These are phyloP conservation scores for Caenorhabditis becei DNA, from an alignment of 2,888 invertebrate species.

Conservation along the genomic window DNA sequence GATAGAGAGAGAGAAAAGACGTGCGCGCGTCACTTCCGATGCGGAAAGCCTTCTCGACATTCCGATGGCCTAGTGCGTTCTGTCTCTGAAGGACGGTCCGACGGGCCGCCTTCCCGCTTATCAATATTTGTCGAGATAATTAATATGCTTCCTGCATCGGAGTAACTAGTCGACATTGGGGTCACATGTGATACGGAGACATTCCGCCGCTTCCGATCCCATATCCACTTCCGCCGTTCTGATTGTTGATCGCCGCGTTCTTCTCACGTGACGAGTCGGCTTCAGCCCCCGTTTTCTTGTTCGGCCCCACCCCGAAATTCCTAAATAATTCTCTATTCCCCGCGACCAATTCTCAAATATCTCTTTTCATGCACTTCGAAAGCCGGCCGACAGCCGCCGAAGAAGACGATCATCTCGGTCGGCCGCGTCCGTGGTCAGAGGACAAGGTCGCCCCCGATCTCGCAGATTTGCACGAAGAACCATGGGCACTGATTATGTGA, in stretches of 20 bases:
- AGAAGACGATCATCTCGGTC: slow-evolving; percentile 54
- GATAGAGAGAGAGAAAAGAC: slow-evolving; percentile 14
- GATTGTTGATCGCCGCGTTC: slow-evolving; percentile 38
- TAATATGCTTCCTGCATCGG: slow-evolving; percentile 24
- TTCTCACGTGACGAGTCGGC: slow-evolving; percentile 30
- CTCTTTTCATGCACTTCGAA: slow-evolving; percentile 45
- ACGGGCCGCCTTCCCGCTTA: slow-evolving; percentile 1
- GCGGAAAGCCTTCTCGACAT: slow-evolving; percentile 51
- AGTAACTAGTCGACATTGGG: slow-evolving; percentile 27
- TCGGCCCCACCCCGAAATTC: slow-evolving; percentile 38
- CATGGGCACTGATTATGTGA: neutral
- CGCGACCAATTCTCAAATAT: slow-evolving; percentile 49
- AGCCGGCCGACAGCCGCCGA: slow-evolving; percentile 14
- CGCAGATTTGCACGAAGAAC: slow-evolving; percentile 40
- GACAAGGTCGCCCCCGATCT: slow-evolving; percentile 51
- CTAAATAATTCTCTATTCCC: slow-evolving; percentile 18
- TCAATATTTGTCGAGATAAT: slow-evolving; percentile 14
- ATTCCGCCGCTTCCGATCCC: slow-evolving; percentile 16
- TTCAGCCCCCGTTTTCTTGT: neutral
- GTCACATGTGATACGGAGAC: slow-evolving; percentile 12
- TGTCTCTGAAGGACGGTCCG: slow-evolving; percentile 42
- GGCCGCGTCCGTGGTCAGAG: slow-evolving; percentile 53
- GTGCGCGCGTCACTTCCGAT: slow-evolving; percentile 54
- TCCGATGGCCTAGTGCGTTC: slow-evolving; percentile 35
- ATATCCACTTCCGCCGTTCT: slow-evolving; percentile 24